Evolutionary conservation across 2,797 vertebrate genomes (phyloP).

Genomic region (Micrastur ruficollis): DNA sequence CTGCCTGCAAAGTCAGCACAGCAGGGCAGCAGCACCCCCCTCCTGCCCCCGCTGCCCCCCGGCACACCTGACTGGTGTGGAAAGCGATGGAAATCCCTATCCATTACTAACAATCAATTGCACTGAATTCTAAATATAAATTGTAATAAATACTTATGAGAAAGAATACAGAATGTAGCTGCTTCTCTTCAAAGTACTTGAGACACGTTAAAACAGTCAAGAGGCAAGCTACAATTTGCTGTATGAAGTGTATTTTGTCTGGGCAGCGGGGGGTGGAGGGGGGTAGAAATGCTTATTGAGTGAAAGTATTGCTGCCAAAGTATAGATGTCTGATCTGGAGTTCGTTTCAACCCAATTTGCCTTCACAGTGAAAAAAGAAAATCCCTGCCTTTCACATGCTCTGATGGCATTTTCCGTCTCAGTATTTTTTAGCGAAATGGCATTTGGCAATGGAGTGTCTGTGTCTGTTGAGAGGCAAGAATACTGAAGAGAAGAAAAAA

Average conservation of each 20-base stretch:
- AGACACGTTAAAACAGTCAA: neutral
- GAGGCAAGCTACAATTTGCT: neutral
- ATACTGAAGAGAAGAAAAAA: neutral
- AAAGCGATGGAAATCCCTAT: neutral
- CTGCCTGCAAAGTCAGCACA: neutral
- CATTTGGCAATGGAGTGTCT: neutral
- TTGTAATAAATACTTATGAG: neutral
- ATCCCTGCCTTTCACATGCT: neutral
- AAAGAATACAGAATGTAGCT: neutral
- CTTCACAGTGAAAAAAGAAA: neutral
- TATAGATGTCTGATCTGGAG: neutral
- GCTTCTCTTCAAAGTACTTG: neutral
- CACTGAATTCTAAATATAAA: neutral
- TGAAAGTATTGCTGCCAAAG: neutral
- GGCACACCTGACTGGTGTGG: rapidly evolving
- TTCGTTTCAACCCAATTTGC: neutral
- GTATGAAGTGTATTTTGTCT: neutral
- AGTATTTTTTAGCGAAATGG: neutral
- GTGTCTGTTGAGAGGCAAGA: neutral
- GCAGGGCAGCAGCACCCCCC: rapidly evolving
- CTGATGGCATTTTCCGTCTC: neutral
- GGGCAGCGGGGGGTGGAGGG: too few relatives aligned
- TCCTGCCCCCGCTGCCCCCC: rapidly evolving
- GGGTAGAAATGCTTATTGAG: neutral
- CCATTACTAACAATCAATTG: neutral